Percentiles rank a stretch among this genome's conserved stretches.
These are phyloP conservation scores for Amazona vittata DNA, from an alignment of 2,113 vertebrate species.

Conservation along the genomic window DNA sequence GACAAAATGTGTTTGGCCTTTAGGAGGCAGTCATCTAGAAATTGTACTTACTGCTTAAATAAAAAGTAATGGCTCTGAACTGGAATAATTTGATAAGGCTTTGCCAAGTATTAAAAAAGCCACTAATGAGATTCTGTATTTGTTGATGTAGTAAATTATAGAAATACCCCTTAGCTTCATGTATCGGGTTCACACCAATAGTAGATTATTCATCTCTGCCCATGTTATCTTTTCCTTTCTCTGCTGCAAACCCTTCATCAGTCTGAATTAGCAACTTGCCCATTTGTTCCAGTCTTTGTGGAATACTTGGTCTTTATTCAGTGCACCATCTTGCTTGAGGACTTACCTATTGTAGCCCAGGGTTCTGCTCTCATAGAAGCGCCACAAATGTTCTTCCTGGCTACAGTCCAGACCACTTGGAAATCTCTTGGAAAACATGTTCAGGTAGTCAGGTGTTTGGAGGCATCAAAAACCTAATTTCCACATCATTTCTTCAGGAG, in stretches of 20 bases:
- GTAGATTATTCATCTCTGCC: neutral
- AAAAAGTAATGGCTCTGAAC: neutral
- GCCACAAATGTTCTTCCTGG: neutral
- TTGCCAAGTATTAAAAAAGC: neutral
- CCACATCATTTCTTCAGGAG: neutral
- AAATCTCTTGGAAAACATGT: neutral
- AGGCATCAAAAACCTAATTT: neutral
- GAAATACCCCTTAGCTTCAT: neutral
- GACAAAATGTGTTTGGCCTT: neutral
- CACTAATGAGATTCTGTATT: neutral
- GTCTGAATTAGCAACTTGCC: neutral
- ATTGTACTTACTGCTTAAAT: neutral
- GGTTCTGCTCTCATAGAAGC: neutral
- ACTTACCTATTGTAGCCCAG: neutral
- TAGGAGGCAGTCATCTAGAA: conserved; percentile 30
- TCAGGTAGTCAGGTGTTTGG: neutral
- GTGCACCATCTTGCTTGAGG: neutral
- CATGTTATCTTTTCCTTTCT: neutral
- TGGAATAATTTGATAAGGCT: neutral
- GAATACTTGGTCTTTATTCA: neutral
- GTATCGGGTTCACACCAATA: neutral
- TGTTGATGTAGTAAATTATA: neutral
- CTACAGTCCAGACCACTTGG: neutral
- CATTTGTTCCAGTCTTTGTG: neutral
- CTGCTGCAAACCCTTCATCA: neutral